Evolutionary conservation across 1,140 invertebrate genomes (phyloP), one percentile per base, ranked within the genome.

Genomic region (Tetragonula clypearis): DNA sequence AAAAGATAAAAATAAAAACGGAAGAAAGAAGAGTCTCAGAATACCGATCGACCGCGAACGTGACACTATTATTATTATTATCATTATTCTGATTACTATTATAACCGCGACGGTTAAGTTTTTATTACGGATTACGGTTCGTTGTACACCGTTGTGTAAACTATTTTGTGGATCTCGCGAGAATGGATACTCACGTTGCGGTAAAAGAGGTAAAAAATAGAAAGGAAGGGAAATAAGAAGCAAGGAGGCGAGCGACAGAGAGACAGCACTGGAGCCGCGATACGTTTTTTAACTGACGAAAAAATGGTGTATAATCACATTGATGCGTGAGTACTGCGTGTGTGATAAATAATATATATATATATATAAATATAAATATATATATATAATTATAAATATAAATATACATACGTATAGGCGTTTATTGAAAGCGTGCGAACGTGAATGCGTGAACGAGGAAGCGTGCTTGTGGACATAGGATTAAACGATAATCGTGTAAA

Each of bases 341-440:
- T 76, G 80, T 86, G 81, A 84, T 86, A 78, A 80, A 86, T 86
- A 55, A 86, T 84, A 86, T 81, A 88, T 75, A 80, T 77, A 87
- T 60, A 86, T 68, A 87, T 68, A 85, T 82, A 86, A 23, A 79
- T 26, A 82, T 49, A 81, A 30, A 87, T 66, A 86, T 55, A 84
- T 77, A 62, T 17, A 68, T 35, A 68, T 35, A 68, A 62, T 76
- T 81, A 88, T 86, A 68, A 62, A 79, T 81, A 88, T 86, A 87
- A 89, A 88, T 91, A 92, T 91, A 89, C 72, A 90, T 90, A 90
- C 79, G 71, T 90, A 90, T 86, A 88, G 89, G 87, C 86, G 82
- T 90, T 89, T 90, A 85, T 87, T 30, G 88, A 56, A 19, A 14
- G 26, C 15, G 72, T 21, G 76, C 58, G n/a, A 80, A 76, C 9